Evolutionary conservation across 1,140 invertebrate genomes (phyloP).

Genomic region (Drosophila tristis): DNA sequence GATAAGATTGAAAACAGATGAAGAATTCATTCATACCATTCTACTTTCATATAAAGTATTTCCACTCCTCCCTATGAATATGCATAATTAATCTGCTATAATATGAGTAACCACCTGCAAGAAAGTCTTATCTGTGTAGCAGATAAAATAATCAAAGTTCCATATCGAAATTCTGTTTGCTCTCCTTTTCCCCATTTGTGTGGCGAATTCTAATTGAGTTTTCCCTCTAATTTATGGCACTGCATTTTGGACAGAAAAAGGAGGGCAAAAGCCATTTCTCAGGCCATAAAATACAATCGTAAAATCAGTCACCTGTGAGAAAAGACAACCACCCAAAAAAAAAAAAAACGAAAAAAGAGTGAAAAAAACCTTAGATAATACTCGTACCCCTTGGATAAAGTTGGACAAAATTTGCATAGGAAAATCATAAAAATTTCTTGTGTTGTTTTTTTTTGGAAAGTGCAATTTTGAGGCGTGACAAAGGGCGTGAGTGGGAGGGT

Average conservation of each 20-base stretch:
- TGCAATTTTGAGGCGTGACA: slow-evolving; percentile 63
- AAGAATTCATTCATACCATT: too few relatives aligned
- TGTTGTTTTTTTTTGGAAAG: slow-evolving; percentile 23
- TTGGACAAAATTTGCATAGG: slow-evolving; percentile 63
- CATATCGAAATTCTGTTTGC: slow-evolving; percentile 1
- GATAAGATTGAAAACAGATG: neutral
- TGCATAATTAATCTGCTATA: too few relatives aligned
- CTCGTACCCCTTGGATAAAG: slow-evolving; percentile 4
- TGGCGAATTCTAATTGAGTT: slow-evolving; percentile 62
- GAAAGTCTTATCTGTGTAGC: too few relatives aligned
- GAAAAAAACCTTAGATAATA: slow-evolving; percentile 9
- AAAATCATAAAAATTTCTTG: slow-evolving; percentile 70
- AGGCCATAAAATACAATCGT: slow-evolving; percentile 62
- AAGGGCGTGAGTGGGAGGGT: slow-evolving; percentile 21
- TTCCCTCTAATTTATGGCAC: slow-evolving; percentile 45
- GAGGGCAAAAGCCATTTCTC: slow-evolving; percentile 52
- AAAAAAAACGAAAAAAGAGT: neutral
- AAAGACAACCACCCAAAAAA: slow-evolving; percentile 7
- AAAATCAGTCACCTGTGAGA: slow-evolving; percentile 67
- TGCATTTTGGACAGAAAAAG: slow-evolving; percentile 9
- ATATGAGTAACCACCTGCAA: too few relatives aligned
- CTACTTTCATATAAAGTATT: too few relatives aligned
- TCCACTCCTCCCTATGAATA: too few relatives aligned
- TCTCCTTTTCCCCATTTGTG: slow-evolving; percentile 2
- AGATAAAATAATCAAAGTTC: neutral